phyloP scores from a whole-genome alignment of 2,113 vertebrate genomes.

The Strix uralensis region DNA sequence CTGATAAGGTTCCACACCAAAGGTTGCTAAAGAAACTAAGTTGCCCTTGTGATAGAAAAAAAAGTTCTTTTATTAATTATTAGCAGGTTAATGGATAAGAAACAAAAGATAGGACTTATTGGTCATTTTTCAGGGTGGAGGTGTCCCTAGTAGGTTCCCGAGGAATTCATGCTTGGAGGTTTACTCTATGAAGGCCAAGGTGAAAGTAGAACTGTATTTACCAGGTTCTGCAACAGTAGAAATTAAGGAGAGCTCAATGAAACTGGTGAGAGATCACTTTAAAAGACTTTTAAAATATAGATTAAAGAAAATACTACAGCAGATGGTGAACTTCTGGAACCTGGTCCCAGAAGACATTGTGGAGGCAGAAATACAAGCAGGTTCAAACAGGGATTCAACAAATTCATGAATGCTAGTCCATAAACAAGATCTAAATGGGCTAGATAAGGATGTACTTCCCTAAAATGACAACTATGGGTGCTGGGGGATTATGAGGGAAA shows the following conservation, averaged over 20 bases:
- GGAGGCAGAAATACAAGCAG: background rate
- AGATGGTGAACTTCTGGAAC: background rate
- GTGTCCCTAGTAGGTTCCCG: background rate
- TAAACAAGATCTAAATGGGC: background rate
- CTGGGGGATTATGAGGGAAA: background rate
- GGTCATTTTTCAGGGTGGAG: background rate
- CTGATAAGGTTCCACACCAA: slow-evolving; percentile 9
- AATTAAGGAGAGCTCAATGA: background rate
- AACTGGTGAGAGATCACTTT: background rate
- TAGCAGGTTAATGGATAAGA: background rate
- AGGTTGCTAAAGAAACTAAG: background rate
- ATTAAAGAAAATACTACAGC: background rate
- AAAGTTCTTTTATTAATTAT: slow-evolving; percentile 28
- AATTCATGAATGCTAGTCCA: background rate
- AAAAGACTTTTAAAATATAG: background rate
- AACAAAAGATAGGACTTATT: background rate
- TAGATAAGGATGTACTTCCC: background rate
- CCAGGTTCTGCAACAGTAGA: background rate
- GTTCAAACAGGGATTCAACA: background rate
- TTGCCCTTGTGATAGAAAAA: background rate
- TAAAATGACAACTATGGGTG: background rate
- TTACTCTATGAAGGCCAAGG: background rate
- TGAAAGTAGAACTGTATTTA: background rate
- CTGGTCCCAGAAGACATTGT: background rate
- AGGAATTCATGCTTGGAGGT: background rate